Conservation (phyloP, 1,140 invertebrate species). For the silkworm (Bombyx mori) region ASM3026992v2 NC_085116.1:1055501-1056000, state of each 20-base stretch:
- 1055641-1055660: too few relatives aligned
- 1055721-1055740: slow-evolving; percentile 47
- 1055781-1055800: slow-evolving; percentile 54
- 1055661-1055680: too few relatives aligned
- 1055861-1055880: neutral
- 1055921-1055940: neutral
- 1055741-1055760: slow-evolving; percentile 43
- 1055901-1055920: neutral
- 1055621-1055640: too few relatives aligned
- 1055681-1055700: neutral
- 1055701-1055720: slow-evolving; percentile 47
- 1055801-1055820: slow-evolving; percentile 53
- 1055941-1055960: too few relatives aligned
- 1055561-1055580: too few relatives aligned
- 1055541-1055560: too few relatives aligned
- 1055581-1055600: too few relatives aligned
- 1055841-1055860: slow-evolving; percentile 17
- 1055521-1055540: too few relatives aligned
- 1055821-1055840: slow-evolving; percentile 25
- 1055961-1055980: too few relatives aligned
- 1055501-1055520: too few relatives aligned
- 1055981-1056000: too few relatives aligned
- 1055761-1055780: slow-evolving; percentile 1
- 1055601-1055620: too few relatives aligned
- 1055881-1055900: neutral